Percentiles rank a stretch among this genome's conserved stretches.
phyloP scores from a whole-genome alignment of 2,797 vertebrate species.

The Gouania willdenowi region DNA sequence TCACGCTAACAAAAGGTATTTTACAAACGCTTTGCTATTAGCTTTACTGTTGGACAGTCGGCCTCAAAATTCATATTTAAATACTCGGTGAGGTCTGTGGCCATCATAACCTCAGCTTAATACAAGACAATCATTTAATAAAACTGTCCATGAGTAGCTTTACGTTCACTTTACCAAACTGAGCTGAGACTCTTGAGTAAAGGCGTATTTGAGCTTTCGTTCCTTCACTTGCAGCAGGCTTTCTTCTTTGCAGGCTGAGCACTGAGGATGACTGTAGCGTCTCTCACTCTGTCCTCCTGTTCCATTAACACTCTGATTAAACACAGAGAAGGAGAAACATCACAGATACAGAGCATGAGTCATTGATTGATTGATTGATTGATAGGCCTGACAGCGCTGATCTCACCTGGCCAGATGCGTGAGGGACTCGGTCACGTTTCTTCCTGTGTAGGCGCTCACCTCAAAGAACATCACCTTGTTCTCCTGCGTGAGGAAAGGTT shows the following conservation, averaged over 20 bases:
- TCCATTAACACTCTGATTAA: slow-evolving; percentile 75
- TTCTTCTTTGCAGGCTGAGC: slow-evolving; percentile 75
- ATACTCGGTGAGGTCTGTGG: too few species aligned
- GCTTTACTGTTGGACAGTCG: too few species aligned
- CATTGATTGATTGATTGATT: not conserved
- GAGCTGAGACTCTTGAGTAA: not conserved
- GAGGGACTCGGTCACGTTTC: slow-evolving; percentile 78
- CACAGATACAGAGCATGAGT: not conserved
- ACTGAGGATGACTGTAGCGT: slow-evolving; percentile 74
- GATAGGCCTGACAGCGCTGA: not conserved
- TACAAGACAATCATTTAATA: too few species aligned
- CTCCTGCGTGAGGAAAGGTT: slow-evolving; percentile 76
- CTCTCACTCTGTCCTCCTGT: slow-evolving; percentile 81
- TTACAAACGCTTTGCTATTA: too few species aligned
- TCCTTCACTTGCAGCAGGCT: slow-evolving; percentile 80
- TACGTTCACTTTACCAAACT: not conserved
- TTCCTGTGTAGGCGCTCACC: slow-evolving; percentile 85
- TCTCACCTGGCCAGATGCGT: slow-evolving; percentile 84
- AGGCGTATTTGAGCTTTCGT: too few species aligned
- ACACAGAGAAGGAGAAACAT: not conserved
- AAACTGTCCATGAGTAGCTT: too few species aligned
- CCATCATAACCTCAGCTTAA: too few species aligned
- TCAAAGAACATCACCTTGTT: slow-evolving; percentile 85
- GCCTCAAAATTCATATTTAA: too few species aligned
- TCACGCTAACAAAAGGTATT: too few species aligned